Evolutionary conservation across 2,797 vertebrate species (phyloP).

Genomic region (Sebastes matsubarae): DNA sequence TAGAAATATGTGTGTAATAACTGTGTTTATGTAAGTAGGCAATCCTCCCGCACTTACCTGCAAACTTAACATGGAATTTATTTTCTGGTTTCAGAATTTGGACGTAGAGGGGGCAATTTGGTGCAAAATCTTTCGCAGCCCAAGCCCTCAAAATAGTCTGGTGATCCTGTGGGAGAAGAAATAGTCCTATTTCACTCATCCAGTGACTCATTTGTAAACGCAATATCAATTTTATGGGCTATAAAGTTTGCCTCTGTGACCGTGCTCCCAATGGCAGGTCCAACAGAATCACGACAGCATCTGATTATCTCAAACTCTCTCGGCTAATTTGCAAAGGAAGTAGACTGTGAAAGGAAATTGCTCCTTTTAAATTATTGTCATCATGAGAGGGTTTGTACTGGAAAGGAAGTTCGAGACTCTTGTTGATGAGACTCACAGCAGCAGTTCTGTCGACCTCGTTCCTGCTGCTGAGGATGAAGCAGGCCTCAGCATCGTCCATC

Average conservation of each 20-base stretch:
- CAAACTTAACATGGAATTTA: slow-evolving; percentile 99
- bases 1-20: not conserved
- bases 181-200: not conserved
- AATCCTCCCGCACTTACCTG: slow-evolving; percentile 83
- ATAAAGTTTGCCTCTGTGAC: slow-evolving; percentile 11
- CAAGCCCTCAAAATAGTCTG: slow-evolving; percentile 98
- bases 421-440: slow-evolving; percentile 84
- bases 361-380: not conserved
- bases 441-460: slow-evolving; percentile 97
- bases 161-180: slow-evolving; percentile 87
- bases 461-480: slow-evolving; percentile 97
- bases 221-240: slow-evolving; percentile 32
- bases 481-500: slow-evolving; percentile 98
- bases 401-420: not conserved
- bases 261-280: not conserved
- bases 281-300: not conserved
- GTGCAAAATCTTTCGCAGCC: slow-evolving; percentile 99
- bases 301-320: slow-evolving; percentile 5
- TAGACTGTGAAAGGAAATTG: slow-evolving; percentile 24
- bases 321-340: slow-evolving; percentile 10
- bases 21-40: not conserved
- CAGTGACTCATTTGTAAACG: slow-evolving; percentile 8
- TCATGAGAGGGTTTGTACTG: not conserved
- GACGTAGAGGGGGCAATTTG: slow-evolving; percentile 97
- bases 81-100: slow-evolving; percentile 99